Evolutionary conservation across 2,888 invertebrate species (phyloP).

Genomic region (Philereme vetulata): DNA sequence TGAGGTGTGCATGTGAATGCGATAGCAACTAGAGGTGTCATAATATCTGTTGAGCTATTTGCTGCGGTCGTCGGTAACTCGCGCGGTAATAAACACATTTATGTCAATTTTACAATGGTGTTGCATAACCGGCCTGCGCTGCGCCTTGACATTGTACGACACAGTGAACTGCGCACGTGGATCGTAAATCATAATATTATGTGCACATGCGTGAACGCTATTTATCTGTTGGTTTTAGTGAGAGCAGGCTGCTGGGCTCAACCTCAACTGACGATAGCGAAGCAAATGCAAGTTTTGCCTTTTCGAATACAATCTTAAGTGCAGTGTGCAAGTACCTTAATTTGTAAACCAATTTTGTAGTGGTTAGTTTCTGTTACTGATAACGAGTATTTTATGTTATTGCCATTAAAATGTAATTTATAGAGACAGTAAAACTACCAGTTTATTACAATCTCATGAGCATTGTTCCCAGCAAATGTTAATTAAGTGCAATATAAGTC

Average conservation of each 20-base stretch:
- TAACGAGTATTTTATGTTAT: too few species aligned
- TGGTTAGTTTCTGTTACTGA: too few species aligned
- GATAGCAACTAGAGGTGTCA: slow-evolving; percentile 36
- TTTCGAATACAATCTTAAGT: not conserved
- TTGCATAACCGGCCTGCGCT: slow-evolving; percentile 67
- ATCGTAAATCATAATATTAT: slow-evolving; percentile 68
- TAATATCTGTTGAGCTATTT: slow-evolving; percentile 38
- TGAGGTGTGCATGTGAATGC: slow-evolving; percentile 13
- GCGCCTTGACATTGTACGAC: slow-evolving; percentile 80
- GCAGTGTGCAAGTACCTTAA: slow-evolving; percentile 7
- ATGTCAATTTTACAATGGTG: slow-evolving; percentile 73
- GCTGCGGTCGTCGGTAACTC: slow-evolving; percentile 45
- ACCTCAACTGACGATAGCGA: slow-evolving; percentile 15
- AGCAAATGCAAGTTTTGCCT: not conserved
- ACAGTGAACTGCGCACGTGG: slow-evolving; percentile 75
- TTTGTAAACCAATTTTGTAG: slow-evolving; percentile 2
- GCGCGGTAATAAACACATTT: slow-evolving; percentile 64
- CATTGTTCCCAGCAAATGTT: slow-evolving; percentile 14
- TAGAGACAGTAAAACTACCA: slow-evolving; percentile 5
- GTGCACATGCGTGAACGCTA: slow-evolving; percentile 43
- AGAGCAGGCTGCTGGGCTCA: slow-evolving; percentile 14
- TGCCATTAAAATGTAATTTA: not conserved
- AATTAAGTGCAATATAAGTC: slow-evolving; percentile 12
- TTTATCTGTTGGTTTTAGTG: slow-evolving; percentile 37
- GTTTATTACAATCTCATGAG: slow-evolving; percentile 10